Conservation (phyloP, 2,797 vertebrate species). For the Gymnoscopelus braueri region DNA sequence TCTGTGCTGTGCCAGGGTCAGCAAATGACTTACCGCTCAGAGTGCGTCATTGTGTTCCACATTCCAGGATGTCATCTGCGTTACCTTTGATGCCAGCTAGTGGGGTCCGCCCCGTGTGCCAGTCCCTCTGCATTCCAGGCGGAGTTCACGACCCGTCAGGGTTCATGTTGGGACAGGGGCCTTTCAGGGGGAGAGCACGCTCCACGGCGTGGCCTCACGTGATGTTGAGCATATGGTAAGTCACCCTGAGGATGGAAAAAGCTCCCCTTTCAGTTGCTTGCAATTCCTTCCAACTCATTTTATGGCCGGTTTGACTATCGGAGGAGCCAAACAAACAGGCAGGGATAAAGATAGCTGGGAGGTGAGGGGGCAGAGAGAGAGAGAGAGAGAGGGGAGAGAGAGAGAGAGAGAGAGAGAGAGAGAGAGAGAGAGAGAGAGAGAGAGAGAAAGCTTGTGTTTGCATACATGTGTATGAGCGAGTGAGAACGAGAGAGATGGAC, state of each 20-base stretch:
- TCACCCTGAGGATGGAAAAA: slow-evolving; percentile 65
- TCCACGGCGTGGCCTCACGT: slow-evolving; percentile 59
- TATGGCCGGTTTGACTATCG: slow-evolving; percentile 63
- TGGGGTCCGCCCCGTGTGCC: slow-evolving; percentile 40
- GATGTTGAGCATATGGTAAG: slow-evolving; percentile 72
- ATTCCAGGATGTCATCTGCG: slow-evolving; percentile 74
- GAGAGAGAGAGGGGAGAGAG: neutral
- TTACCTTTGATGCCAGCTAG: slow-evolving; percentile 63
- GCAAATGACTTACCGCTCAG: slow-evolving; percentile 60
- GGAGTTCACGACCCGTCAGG: slow-evolving; percentile 62
- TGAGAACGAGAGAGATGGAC: neutral
- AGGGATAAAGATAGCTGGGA: slow-evolving; percentile 33
- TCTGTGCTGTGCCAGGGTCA: slow-evolving; percentile 61
- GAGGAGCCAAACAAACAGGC: slow-evolving; percentile 71
- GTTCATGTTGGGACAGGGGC: slow-evolving; percentile 72
- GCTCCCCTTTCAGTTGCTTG: slow-evolving; percentile 62
- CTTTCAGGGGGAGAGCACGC: slow-evolving; percentile 49
- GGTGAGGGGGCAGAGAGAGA: slow-evolving; percentile 31
- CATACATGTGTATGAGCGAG: no score
- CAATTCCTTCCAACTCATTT: slow-evolving; percentile 74
- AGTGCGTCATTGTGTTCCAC: slow-evolving; percentile 63
- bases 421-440: neutral
- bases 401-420: neutral
- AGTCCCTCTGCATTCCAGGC: slow-evolving; percentile 48
- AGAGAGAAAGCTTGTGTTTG: neutral